Conservation (phyloP, 1,140 invertebrate species). For the Andrena cerasifolii region DNA sequence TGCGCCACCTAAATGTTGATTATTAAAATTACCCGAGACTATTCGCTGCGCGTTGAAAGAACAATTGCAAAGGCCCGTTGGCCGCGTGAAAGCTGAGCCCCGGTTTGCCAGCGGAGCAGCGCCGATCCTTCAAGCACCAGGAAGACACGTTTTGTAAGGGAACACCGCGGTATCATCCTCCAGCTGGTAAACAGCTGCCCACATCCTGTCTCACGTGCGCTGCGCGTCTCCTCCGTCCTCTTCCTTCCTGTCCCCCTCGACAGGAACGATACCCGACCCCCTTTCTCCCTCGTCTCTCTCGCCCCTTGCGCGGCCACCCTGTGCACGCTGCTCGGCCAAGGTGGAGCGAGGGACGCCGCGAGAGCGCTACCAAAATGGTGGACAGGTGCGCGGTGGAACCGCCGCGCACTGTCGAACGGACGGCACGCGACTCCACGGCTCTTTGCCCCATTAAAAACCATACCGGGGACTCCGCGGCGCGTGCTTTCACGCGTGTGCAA, state of each 20-base stretch:
- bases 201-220: slow-evolving; percentile 72
- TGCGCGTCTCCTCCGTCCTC: slow-evolving; percentile 48
- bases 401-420: neutral
- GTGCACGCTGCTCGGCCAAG: neutral
- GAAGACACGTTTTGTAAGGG: slow-evolving; percentile 44
- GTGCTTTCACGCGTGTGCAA: slow-evolving; percentile 41
- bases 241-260: slow-evolving; percentile 48
- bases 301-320: no score
- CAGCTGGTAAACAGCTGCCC: slow-evolving; percentile 76
- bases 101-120: slow-evolving; percentile 6
- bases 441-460: slow-evolving; percentile 54
- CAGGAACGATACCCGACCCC: neutral
- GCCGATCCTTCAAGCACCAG: slow-evolving; percentile 8
- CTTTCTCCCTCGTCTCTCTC: neutral
- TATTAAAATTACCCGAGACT: no score
- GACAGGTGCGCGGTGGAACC: slow-evolving; percentile 63
- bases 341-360: slow-evolving; percentile 21
- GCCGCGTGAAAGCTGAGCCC: neutral
- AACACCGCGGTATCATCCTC: slow-evolving; percentile 65
- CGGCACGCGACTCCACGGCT: slow-evolving; percentile 58
- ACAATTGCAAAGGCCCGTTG: no score
- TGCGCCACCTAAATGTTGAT: no score
- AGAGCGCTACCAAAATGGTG: slow-evolving; percentile 63
- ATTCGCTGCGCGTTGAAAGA: no score
- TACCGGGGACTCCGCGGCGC: slow-evolving; percentile 11